These are phyloP conservation scores for Ptyas mucosa DNA, from an alignment of 2,113 vertebrate genomes.

Conservation along the genomic window DNA sequence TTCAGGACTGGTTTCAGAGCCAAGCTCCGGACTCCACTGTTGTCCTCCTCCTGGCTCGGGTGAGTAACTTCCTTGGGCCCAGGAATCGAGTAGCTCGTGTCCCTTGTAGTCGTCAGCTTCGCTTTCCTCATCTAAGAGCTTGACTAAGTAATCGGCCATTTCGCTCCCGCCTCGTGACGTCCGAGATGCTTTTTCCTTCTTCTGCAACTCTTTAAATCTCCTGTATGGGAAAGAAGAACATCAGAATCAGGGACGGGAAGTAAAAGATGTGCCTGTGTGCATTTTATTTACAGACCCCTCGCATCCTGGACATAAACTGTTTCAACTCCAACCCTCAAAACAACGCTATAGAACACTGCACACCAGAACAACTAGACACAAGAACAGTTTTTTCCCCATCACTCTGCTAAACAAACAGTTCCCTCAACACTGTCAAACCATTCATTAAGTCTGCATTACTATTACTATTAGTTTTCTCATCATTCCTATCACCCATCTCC, in stretches of 20 bases:
- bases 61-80: neutral
- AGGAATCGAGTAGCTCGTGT: neutral
- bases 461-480: no score
- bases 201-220: neutral
- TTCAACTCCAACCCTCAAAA: no score
- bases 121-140: slow-evolving; percentile 3
- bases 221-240: neutral
- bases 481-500: no score
- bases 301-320: no score
- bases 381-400: no score
- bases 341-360: no score
- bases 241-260: neutral
- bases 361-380: no score
- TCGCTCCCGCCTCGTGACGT: neutral
- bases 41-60: neutral
- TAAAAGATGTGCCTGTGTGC: neutral
- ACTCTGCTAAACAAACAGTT: no score
- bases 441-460: no score
- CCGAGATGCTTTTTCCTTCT: neutral
- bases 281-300: neutral
- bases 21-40: neutral
- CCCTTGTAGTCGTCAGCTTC: neutral
- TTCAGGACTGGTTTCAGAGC: neutral
- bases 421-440: no score
- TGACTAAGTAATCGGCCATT: neutral